These are phyloP conservation scores for Rhabdophis nuchalis DNA, from an alignment of 2,797 vertebrate genomes.

Conservation along the genomic window DNA sequence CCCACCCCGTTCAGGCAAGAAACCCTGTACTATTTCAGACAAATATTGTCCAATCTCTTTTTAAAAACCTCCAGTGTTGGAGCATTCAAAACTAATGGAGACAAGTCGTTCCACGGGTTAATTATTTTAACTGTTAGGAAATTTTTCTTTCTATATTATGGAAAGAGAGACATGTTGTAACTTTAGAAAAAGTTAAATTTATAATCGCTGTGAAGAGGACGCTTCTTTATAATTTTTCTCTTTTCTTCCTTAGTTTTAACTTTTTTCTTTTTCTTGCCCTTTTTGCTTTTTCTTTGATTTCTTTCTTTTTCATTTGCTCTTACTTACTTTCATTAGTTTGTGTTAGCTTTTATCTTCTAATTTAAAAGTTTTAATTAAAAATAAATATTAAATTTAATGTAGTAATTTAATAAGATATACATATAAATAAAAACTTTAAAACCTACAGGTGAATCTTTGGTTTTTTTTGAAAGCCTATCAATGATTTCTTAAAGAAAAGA, in stretches of 20 bases:
- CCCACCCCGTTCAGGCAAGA: no score
- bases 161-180: no score
- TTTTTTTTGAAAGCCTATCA: neutral
- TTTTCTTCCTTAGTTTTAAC: neutral
- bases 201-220: neutral
- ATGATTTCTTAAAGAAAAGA: neutral
- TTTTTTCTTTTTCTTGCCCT: neutral
- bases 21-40: no score
- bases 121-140: no score
- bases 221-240: neutral
- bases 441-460: neutral
- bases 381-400: neutral
- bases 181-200: neutral
- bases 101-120: no score
- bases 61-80: no score
- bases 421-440: neutral
- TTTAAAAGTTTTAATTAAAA: neutral
- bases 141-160: no score
- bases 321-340: neutral
- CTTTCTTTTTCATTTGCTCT: no score
- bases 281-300: neutral
- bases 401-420: neutral
- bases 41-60: no score
- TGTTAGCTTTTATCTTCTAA: neutral
- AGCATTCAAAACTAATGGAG: no score